Base-by-base conservation (phyloP, 2,797 vertebrate species). In the Sebastes vulpes region DNA sequence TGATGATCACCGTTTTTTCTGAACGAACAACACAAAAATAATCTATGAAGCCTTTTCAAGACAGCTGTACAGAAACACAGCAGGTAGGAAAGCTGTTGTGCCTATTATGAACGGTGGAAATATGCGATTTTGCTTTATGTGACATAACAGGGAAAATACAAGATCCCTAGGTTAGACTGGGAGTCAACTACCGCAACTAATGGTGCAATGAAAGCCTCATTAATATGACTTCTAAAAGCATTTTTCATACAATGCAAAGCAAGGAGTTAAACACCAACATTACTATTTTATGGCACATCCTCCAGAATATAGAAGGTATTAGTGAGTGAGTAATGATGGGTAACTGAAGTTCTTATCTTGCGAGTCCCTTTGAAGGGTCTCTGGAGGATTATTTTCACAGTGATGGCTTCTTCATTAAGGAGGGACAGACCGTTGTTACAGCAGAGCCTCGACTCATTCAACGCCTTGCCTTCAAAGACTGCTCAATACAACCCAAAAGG, bases 41-140 rank as follows among this genome's bases (percentile, higher is more conserved):
- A 18, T 60, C 12, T 35, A 69, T 38, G 12, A 50, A 21, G 8
- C 20, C 8, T 46, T 46, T 29, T 11, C 6, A 50, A 46, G 38
- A 54, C 10, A 16, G 23, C 38, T 25, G 9, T 31, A 38, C 11
- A 69, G 52, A 82, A 75, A 75, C 26, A 29, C 42, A 70, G 71
- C 26, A 32, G 69, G 61, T 26, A 38, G 38, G 28, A 69, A 68
- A 75, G 26, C 52, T 38, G 38, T 63, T 70, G 31, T 23, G 5
- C 35, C 56, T 35, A 38, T 68, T 28, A 16, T 60, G 66, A 66
- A 53, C 18, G 58, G 8, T 42, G 9, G n/a, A 77, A 83, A 80
- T 85, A 73, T 81, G 75, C 1, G 42, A 88, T 80, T 84, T 71
- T 48, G 52, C 67, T 48, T 48, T 48, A n/a, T 75, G 64, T 80